These are phyloP conservation scores for Meloidogyne floridensis DNA, from an alignment of 1,140 invertebrate genomes.

Conservation along the genomic window DNA sequence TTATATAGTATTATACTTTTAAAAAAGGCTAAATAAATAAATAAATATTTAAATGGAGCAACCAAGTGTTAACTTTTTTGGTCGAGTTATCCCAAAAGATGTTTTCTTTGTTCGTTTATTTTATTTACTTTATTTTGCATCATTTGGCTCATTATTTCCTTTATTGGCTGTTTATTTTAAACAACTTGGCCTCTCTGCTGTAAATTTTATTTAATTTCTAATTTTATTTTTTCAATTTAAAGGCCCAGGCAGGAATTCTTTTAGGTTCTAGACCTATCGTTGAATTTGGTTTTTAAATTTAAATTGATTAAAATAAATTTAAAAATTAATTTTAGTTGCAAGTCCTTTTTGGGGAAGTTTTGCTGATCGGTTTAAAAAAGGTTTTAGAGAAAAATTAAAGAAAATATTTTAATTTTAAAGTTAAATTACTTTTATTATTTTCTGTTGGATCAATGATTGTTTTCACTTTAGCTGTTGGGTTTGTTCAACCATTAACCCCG, in stretches of 20 bases:
- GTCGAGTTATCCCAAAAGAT: slow-evolving; percentile 69
- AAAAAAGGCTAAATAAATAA: background rate
- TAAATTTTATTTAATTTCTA: background rate
- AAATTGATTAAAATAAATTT: no score
- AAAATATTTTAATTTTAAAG: slow-evolving; percentile 66
- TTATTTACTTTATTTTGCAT: slow-evolving; percentile 99
- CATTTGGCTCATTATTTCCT: slow-evolving; percentile 95
- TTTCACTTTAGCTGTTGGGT: slow-evolving; percentile 90
- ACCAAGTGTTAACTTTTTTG: slow-evolving; percentile 52
- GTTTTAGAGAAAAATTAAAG: slow-evolving; percentile 67
- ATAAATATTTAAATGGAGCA: slow-evolving; percentile 32
- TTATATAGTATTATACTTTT: no score
- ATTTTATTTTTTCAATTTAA: background rate
- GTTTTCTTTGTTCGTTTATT: slow-evolving; percentile 90
- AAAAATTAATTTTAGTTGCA: slow-evolving; percentile 71
- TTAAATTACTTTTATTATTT: slow-evolving; percentile 81
- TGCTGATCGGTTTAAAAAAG: slow-evolving; percentile 75
- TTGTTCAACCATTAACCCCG: slow-evolving; percentile 87
- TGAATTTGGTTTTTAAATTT: slow-evolving; percentile 74
- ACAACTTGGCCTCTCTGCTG: slow-evolving; percentile 71
- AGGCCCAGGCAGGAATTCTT: slow-evolving; percentile 71
- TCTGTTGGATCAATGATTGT: slow-evolving; percentile 91
- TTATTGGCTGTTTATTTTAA: slow-evolving; percentile 97
- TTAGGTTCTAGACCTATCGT: slow-evolving; percentile 91
- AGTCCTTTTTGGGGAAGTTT: slow-evolving; percentile 95